Percentiles rank a stretch among this genome's conserved stretches.
phyloP scores from a whole-genome alignment of 2,888 invertebrate genomes.

The Rhimphoctona megacephalus region DNA sequence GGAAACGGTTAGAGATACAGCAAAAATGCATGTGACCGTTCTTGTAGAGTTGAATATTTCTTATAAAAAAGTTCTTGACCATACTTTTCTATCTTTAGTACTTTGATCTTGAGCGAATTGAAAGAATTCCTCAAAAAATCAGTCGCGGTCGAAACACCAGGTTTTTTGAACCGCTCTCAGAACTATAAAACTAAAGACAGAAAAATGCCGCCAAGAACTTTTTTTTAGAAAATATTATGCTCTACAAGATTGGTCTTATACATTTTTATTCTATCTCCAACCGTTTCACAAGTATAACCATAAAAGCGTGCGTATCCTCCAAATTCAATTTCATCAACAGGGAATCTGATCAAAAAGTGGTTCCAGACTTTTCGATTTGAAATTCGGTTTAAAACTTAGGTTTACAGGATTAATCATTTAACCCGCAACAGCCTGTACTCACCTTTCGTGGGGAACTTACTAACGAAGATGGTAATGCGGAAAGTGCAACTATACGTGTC shows the following conservation, averaged over 20 bases:
- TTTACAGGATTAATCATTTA: not conserved
- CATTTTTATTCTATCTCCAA: not conserved
- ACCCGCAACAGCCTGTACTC: not conserved
- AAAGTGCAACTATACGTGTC: slow-evolving; percentile 38
- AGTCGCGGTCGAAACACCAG: too few relatives aligned
- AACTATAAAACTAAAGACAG: not conserved
- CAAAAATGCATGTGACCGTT: not conserved
- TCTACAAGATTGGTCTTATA: not conserved
- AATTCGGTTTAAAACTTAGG: not conserved
- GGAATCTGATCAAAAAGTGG: not conserved
- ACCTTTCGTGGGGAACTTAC: slow-evolving; percentile 15
- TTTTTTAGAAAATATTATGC: not conserved
- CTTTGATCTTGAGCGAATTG: not conserved
- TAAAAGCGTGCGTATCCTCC: not conserved
- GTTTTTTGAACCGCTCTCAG: not conserved
- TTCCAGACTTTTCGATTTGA: not conserved
- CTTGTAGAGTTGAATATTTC: not conserved
- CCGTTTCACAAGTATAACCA: not conserved
- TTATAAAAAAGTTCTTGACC: not conserved
- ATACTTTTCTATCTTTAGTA: not conserved
- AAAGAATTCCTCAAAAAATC: not conserved
- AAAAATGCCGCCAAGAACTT: not conserved
- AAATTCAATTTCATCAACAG: not conserved
- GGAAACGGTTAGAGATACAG: not conserved
- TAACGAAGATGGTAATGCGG: slow-evolving; percentile 63